Evolutionary conservation across 1,140 invertebrate genomes (phyloP), one percentile per base, ranked within the genome.

Genomic region (Bombus difficillimus): DNA sequence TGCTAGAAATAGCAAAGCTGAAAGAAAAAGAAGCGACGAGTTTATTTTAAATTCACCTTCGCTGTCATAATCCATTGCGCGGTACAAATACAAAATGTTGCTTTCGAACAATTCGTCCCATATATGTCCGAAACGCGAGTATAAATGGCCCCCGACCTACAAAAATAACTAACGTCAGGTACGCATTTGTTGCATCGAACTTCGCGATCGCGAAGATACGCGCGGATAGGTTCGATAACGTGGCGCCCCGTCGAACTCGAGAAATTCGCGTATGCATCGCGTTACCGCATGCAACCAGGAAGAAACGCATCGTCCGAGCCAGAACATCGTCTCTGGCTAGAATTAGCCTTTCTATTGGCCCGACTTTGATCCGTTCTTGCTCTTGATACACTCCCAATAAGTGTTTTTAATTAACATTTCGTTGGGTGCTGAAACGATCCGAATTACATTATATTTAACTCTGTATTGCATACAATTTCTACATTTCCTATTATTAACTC

Each of bases 291-390:
- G 64, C 53, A 77, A 69, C 83, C 66, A 84, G 68, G 68, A 77
- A 77, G 43, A 39, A 62, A 84, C 64, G 28, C 47, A 32, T 41
- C 43, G 47, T 22, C 39, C 28, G 13, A 71, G 75, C 83, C 66
- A 72, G 76, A 84, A 37, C 68, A 71, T 59, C 83, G 39, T n/a
- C 75, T 39, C 25, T 47, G 68, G 62, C 83, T 69, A 84, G 83
- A 84, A 79, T 84, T 84, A 84, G 76, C 76, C 39, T 22, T 47
- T 12, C 39, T 84, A 72, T 84, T 84, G 76, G 76, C 76, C 57
- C 18, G 32, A 57, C 73, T 37, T 68, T 59, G 6, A 41, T 79
- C 18, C 34, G 28, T 37, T 79, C 12, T 22, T 32, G 28, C 43
- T 59, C 57, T 59, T 57, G 68, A 80, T 71, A 34, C 68, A 28